phyloP scores from a whole-genome alignment of 2,888 invertebrate genomes.

The Phragmatobia fuliginosa region DNA sequence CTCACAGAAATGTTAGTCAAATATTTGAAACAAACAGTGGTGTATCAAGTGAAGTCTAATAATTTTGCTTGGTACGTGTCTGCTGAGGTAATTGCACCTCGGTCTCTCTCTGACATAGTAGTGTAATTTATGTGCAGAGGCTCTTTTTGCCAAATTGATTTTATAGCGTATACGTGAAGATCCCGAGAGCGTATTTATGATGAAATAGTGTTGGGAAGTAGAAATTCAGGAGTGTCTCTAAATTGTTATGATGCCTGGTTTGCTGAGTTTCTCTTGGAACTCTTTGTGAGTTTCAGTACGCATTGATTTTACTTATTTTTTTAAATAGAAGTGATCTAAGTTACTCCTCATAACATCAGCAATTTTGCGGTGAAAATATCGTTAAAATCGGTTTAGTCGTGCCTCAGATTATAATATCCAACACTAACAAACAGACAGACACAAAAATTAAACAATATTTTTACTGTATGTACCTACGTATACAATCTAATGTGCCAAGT shows the following conservation, averaged over 20 bases:
- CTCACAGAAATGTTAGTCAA: neutral
- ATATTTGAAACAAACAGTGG: constrained; percentile 1
- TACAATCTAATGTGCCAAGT: no score
- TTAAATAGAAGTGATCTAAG: no score
- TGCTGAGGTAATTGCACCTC: constrained; percentile 18
- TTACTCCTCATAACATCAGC: no score
- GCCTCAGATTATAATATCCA: no score
- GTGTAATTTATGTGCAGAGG: constrained; percentile 7
- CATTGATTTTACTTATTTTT: no score
- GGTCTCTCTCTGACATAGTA: constrained; percentile 2
- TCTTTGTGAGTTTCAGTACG: neutral
- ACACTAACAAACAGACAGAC: no score
- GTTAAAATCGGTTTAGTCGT: no score
- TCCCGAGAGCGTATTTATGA: constrained; percentile 3
- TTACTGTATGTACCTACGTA: no score
- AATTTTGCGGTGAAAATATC: no score
- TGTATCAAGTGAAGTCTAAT: constrained; percentile 21
- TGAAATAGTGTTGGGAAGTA: neutral
- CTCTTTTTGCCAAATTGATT: constrained; percentile 13
- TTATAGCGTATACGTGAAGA: constrained; percentile 11
- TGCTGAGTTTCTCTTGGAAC: neutral
- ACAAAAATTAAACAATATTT: no score
- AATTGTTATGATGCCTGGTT: neutral
- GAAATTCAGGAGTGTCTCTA: neutral
- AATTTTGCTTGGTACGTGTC: constrained; percentile 29